phyloP scores from a whole-genome alignment of 2,888 invertebrate species.

The Andricus quercusramuli region DNA sequence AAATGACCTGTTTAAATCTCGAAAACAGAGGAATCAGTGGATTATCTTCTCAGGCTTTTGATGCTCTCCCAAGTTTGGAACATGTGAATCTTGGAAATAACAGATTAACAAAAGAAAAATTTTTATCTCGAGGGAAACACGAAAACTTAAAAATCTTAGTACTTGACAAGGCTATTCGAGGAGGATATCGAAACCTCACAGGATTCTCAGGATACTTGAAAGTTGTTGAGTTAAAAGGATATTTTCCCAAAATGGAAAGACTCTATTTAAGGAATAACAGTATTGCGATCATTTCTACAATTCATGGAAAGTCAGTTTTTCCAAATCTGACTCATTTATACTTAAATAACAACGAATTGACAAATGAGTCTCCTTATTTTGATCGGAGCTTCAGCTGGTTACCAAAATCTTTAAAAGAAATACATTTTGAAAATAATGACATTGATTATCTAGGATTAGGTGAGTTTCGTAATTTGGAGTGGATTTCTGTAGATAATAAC shows the following conservation, averaged over 20 bases:
- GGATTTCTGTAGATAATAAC: conserved; percentile 1
- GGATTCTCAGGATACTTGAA: conserved; percentile 10
- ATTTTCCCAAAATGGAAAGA: conserved; percentile 34
- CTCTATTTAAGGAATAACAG: conserved; percentile 22
- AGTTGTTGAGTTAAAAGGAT: conserved; percentile 1
- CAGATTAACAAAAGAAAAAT: conserved; percentile 10
- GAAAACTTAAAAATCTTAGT: conserved; percentile 11
- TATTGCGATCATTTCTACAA: conserved; percentile 8
- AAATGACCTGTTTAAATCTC: conserved; percentile 24
- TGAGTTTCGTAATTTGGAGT: not conserved
- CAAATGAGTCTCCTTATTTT: conserved; percentile 24
- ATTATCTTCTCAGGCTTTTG: conserved; percentile 7
- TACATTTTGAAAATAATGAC: conserved; percentile 32
- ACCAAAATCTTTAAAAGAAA: conserved; percentile 14
- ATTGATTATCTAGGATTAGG: conserved; percentile 12
- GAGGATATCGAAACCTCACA: conserved; percentile 28
- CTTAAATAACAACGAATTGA: conserved; percentile 23
- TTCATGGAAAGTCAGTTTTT: not conserved
- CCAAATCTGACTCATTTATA: conserved; percentile 30
- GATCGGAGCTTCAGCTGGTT: conserved; percentile 23
- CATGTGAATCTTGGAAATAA: conserved; percentile 24
- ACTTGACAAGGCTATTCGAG: conserved; percentile 24
- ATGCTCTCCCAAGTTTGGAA: conserved; percentile 1
- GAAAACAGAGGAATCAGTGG: conserved; percentile 13
- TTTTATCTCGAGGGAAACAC: conserved; percentile 1